Evolutionary conservation across 2,888 invertebrate genomes (phyloP).

Genomic region (Ferdinandea cuprea): DNA sequence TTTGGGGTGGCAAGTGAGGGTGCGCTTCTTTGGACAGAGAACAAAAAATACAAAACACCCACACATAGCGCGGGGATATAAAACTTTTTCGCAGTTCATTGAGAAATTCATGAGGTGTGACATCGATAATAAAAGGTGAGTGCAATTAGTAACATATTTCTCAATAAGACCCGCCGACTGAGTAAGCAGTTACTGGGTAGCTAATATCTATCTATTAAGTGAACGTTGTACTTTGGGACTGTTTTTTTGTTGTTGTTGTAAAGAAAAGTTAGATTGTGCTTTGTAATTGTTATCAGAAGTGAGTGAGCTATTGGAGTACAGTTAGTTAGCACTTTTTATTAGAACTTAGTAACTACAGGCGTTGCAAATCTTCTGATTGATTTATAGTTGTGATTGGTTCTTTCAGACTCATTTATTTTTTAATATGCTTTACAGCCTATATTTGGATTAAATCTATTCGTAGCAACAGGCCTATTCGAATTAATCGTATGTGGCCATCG

Average conservation of each 20-base stretch:
- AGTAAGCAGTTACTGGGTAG: too few relatives aligned
- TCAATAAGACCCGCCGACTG: constrained; percentile 12
- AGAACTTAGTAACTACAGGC: not conserved
- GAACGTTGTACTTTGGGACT: constrained; percentile 42
- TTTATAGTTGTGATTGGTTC: not conserved
- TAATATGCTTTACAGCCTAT: too few relatives aligned
- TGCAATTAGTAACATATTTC: constrained; percentile 34
- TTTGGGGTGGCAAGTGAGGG: constrained; percentile 43
- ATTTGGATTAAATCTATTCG: too few relatives aligned
- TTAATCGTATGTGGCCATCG: too few relatives aligned
- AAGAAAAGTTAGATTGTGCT: constrained; percentile 3
- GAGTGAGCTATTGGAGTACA: too few relatives aligned
- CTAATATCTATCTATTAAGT: constrained; percentile 3
- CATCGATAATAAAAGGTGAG: constrained; percentile 71
- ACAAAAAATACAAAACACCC: not conserved
- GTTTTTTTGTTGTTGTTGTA: not conserved
- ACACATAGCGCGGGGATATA: constrained; percentile 32
- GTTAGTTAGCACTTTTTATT: not conserved
- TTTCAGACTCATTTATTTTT: not conserved
- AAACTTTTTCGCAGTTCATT: constrained; percentile 55
- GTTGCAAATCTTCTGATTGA: not conserved
- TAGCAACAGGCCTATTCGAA: too few relatives aligned
- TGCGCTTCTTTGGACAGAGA: constrained; percentile 17
- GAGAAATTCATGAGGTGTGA: constrained; percentile 70
- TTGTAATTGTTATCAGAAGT: not conserved